These are phyloP conservation scores for Serripes groenlandicus DNA, from an alignment of 2,888 invertebrate species.

Conservation along the genomic window DNA sequence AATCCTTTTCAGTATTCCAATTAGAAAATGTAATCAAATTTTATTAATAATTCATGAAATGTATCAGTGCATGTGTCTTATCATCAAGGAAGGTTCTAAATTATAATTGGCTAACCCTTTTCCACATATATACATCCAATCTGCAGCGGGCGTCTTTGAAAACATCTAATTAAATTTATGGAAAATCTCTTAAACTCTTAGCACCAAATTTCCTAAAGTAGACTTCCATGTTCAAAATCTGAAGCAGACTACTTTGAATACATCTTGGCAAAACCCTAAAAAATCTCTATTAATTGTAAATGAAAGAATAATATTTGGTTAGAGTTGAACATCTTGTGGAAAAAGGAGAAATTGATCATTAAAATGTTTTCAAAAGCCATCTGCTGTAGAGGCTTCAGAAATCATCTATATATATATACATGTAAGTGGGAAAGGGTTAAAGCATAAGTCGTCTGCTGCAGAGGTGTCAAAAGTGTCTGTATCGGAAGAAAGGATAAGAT, in stretches of 20 bases:
- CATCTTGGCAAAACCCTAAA: background rate
- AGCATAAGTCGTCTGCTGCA: no score
- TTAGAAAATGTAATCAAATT: conserved; percentile 18
- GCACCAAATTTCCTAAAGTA: no score
- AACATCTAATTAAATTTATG: no score
- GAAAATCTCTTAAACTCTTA: no score
- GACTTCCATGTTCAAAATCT: no score
- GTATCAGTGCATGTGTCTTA: background rate
- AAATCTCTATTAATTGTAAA: no score
- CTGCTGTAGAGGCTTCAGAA: background rate
- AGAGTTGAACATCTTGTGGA: background rate
- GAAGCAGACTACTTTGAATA: background rate
- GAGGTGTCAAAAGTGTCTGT: no score
- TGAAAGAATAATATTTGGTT: no score
- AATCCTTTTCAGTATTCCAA: conserved; percentile 6
- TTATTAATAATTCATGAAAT: conserved; percentile 13
- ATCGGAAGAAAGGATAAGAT: no score
- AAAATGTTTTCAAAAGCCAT: background rate
- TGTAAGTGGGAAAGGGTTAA: background rate
- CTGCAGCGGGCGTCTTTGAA: no score
- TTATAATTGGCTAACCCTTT: background rate
- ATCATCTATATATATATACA: no score
- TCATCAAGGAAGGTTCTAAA: background rate
- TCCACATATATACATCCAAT: background rate
- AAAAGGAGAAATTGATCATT: conserved; percentile 12